Base-by-base conservation (phyloP, 2,797 vertebrate genomes). In the Tenualosa thibaudeaui region DNA sequence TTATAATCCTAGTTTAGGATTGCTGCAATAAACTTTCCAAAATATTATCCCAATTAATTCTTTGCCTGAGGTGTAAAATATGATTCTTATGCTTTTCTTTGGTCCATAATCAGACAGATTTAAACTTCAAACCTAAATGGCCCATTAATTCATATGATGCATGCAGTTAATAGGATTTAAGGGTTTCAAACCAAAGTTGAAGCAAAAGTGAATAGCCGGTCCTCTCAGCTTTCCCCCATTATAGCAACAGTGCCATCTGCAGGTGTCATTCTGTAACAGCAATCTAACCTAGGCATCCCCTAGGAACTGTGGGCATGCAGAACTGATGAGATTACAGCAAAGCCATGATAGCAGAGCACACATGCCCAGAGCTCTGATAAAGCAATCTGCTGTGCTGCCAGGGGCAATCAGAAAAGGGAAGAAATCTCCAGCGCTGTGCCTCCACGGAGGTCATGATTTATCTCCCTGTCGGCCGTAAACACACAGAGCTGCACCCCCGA, bases 221-320 rank as follows among this genome's bases (percentile, higher is more conserved):
- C 13, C 3, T 43, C 17, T 37, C 68, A 31, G 26, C 37, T 68
- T 40, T 71, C 26, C 37, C 65, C 31, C 65, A 71, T 5, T 90
- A 82, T 81, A 89, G 84, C 88, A 90, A 93, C 86, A 90, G 90
- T 90, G 91, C 90, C 92, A 92, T 87, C 92, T 92, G 88, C 85
- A 91, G 92, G 82, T 88, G 37, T 43, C 24, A 37, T 26, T 2
- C 2, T 15, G 26, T 17, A 71, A 71, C 68, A 40, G 37, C 68
- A 43, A 15, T 7, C 50, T 51, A 51, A 12, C 50, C 31, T 31
- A 7, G 2, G 31, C 37, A 43, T 6, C 78, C 10, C 86, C 2
- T 50, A n/a, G 50, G 22, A 31, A n/a, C 24, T 62, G 8, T 53
- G 22, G 62, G 83, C 68, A 85, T 26, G 54, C 19, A 10, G 58